These are phyloP conservation scores for Mesoligia furuncula DNA, from an alignment of 2,888 invertebrate species.

Conservation along the genomic window DNA sequence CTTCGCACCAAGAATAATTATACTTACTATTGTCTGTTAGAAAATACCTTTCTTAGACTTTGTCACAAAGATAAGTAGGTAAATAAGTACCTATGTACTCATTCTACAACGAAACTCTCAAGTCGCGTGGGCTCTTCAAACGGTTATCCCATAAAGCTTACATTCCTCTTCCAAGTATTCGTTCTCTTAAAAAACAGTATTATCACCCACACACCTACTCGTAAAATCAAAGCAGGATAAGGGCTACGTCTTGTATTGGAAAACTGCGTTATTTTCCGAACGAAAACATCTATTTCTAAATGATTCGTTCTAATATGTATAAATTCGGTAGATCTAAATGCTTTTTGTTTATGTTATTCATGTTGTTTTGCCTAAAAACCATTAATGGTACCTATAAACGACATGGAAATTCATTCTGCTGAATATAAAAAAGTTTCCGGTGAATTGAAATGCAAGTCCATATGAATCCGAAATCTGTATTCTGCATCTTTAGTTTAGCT, in stretches of 20 bases:
- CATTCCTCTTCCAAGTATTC: constrained; percentile 32
- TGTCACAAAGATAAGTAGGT: not conserved
- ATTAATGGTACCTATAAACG: not conserved
- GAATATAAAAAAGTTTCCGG: not conserved
- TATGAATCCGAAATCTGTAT: not conserved
- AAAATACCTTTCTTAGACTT: not conserved
- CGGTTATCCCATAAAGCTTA: constrained; percentile 35
- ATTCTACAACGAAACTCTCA: not conserved
- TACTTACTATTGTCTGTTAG: not conserved
- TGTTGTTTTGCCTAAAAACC: not conserved
- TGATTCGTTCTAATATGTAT: constrained; percentile 13
- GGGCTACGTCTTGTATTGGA: not conserved
- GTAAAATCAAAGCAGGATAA: constrained; percentile 30
- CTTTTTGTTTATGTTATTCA: not conserved
- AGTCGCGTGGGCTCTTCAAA: constrained; percentile 19
- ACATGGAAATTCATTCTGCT: not conserved
- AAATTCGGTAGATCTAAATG: constrained; percentile 1
- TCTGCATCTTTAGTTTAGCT: not conserved
- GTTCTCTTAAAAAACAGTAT: constrained; percentile 30
- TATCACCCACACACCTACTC: constrained; percentile 23
- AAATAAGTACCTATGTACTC: constrained; percentile 5
- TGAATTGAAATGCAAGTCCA: not conserved
- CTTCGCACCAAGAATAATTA: not conserved
- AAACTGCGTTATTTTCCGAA: constrained; percentile 24
- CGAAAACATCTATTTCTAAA: constrained; percentile 30